Evolutionary conservation across 2,888 invertebrate species (phyloP).

Genomic region (Incurvaria masculella): DNA sequence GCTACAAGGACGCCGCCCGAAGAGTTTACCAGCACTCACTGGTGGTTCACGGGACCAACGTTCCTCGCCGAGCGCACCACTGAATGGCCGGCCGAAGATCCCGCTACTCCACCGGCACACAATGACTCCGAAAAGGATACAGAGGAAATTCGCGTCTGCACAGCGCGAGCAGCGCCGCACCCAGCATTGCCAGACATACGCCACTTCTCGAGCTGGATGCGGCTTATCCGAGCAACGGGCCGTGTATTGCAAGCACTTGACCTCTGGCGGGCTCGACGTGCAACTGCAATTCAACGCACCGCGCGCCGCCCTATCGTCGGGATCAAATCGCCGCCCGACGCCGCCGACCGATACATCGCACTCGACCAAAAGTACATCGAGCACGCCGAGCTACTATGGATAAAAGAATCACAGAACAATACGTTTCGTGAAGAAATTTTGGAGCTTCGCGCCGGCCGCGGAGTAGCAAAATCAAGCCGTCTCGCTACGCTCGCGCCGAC

Average conservation of each 20-base stretch:
- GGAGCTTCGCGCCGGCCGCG: too few relatives aligned
- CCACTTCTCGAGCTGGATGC: slow-evolving; percentile 7
- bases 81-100: neutral
- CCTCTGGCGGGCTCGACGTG: slow-evolving; percentile 5
- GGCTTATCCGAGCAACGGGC: slow-evolving; percentile 1
- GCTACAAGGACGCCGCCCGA: slow-evolving; percentile 8
- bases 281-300: too few relatives aligned
- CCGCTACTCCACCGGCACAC: neutral
- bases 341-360: too few relatives aligned
- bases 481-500: neutral
- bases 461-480: neutral
- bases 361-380: too few relatives aligned
- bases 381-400: too few relatives aligned
- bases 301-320: too few relatives aligned
- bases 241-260: slow-evolving; percentile 4
- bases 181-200: slow-evolving; percentile 9
- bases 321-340: too few relatives aligned
- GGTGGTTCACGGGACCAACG: neutral
- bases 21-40: neutral
- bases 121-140: neutral
- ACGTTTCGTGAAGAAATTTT: too few relatives aligned
- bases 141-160: neutral
- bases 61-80: neutral
- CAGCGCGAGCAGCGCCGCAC: neutral
- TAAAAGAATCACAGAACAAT: too few relatives aligned